Conservation (phyloP, 2,797 vertebrate genomes). For the Gallinago solitaria region DNA sequence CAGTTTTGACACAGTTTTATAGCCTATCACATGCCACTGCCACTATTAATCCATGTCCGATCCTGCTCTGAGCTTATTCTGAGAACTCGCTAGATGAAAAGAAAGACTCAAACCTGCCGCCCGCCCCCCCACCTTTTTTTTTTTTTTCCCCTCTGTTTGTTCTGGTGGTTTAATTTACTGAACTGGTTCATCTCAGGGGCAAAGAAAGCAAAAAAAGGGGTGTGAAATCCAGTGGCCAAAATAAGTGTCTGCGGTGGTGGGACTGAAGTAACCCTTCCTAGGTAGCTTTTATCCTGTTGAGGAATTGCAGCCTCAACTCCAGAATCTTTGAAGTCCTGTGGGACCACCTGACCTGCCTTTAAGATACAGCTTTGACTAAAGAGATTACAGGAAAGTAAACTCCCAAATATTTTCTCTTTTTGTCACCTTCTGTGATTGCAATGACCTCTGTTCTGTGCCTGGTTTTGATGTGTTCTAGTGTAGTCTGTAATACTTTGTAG, state of each 20-base stretch:
- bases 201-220: not conserved
- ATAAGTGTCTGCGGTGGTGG: not conserved
- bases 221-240: not conserved
- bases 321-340: not conserved
- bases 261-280: not conserved
- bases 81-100: not conserved
- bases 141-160: fast-evolving
- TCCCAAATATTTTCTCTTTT: not conserved
- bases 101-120: not conserved
- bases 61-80: not conserved
- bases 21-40: fast-evolving
- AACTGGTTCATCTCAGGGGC: not conserved
- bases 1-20: not conserved
- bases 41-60: fast-evolving
- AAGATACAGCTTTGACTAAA: not conserved
- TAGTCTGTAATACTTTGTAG: not conserved
- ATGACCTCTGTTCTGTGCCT: not conserved
- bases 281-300: not conserved
- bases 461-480: not conserved
- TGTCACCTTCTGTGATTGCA: not conserved
- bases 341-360: not conserved
- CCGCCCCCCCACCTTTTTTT: no score
- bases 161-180: not conserved
- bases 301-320: not conserved
- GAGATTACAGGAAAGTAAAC: not conserved